Percentiles rank a stretch among this genome's conserved stretches.
These are phyloP conservation scores for Chionoecetes opilio DNA, from an alignment of 1,140 invertebrate species.

Conservation along the genomic window DNA sequence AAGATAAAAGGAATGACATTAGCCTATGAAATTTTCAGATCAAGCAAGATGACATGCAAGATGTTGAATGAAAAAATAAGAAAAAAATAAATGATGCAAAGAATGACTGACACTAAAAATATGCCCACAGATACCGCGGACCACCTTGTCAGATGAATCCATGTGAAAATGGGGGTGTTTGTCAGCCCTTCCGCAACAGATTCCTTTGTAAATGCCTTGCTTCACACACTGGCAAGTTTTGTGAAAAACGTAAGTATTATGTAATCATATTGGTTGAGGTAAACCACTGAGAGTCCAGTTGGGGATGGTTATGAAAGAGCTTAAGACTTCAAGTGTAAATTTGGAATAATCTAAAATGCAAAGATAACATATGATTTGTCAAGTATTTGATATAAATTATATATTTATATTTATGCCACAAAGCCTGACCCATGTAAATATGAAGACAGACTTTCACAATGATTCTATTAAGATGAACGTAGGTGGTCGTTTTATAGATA, in stretches of 20 bases:
- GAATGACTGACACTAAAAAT: neutral
- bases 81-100: neutral
- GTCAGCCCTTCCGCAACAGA: constrained; percentile 89
- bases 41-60: no score
- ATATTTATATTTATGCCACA: no score
- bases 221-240: constrained; percentile 88
- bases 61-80: neutral
- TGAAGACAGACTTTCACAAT: no score
- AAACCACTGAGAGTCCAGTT: no score
- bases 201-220: constrained; percentile 89
- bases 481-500: no score
- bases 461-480: no score
- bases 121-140: constrained; percentile 75
- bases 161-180: constrained; percentile 90
- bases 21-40: constrained; percentile 27
- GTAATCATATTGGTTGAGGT: constrained; percentile 9
- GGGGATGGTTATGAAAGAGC: no score
- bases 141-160: constrained; percentile 84
- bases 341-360: no score
- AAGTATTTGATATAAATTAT: no score
- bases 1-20: neutral
- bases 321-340: no score
- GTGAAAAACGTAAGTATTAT: constrained; percentile 88
- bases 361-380: no score
- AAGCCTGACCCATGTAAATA: no score